Evolutionary conservation across 2,113 vertebrate species (phyloP).

Genomic region (Daboia siamensis): DNA sequence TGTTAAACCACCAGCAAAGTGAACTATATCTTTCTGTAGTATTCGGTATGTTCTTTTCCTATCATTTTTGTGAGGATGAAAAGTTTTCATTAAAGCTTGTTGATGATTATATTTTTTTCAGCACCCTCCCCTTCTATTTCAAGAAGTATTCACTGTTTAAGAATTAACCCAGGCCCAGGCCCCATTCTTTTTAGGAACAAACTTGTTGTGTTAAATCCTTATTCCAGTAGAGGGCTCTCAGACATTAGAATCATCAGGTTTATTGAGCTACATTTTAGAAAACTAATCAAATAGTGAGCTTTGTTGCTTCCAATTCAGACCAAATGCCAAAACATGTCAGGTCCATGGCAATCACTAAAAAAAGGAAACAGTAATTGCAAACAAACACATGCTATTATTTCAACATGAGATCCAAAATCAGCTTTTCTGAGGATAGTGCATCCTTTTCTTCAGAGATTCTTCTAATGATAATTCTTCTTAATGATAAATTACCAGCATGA

Average conservation of each 20-base stretch:
- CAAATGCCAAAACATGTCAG: neutral
- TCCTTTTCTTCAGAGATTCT: neutral
- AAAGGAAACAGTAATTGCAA: neutral
- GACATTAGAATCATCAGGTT: neutral
- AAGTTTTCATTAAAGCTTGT: neutral
- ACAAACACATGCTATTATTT: neutral
- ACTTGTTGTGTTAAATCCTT: neutral
- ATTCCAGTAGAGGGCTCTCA: neutral
- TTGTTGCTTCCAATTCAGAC: neutral
- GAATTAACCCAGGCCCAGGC: neutral
- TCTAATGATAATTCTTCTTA: neutral
- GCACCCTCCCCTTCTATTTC: neutral
- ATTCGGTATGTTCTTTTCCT: neutral
- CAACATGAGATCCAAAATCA: neutral
- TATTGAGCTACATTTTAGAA: neutral
- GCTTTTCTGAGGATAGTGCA: neutral
- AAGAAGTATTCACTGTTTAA: neutral
- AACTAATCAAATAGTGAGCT: neutral
- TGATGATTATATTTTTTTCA: neutral
- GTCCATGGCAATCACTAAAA: neutral
- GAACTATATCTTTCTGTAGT: too few species aligned
- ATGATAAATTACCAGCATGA: neutral
- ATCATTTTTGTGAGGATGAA: neutral
- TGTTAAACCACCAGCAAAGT: neutral
- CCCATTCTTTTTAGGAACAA: neutral